phyloP scores from a whole-genome alignment of 2,797 vertebrate species.

The Fratercula arctica region DNA sequence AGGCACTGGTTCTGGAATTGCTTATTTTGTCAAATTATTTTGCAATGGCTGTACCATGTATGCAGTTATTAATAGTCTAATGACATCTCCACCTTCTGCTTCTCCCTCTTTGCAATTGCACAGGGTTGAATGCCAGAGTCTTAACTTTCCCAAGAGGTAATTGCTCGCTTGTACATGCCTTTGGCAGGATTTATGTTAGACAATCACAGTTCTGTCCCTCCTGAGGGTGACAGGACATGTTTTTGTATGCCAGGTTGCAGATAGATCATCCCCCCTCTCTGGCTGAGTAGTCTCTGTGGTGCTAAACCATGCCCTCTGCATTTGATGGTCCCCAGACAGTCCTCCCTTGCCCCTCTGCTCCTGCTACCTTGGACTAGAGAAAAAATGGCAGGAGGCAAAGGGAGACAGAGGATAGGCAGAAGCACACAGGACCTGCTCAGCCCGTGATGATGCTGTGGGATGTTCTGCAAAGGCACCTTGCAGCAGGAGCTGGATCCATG shows the following conservation, averaged over 20 bases:
- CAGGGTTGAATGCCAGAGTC: background rate
- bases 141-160: background rate
- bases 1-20: background rate
- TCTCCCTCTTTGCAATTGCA: background rate
- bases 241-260: background rate
- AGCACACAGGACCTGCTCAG: fast-evolving
- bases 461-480: background rate
- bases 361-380: background rate
- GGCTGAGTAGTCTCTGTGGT: background rate
- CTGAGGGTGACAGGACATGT: background rate
- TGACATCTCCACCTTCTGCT: background rate
- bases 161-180: background rate
- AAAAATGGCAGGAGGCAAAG: background rate
- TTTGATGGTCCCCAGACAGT: background rate
- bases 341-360: background rate
- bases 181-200: background rate
- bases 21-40: background rate
- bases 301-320: background rate
- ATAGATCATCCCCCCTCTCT: background rate
- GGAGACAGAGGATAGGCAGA: background rate
- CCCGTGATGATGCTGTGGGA: too few species aligned
- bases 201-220: background rate
- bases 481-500: background rate
- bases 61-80: background rate
- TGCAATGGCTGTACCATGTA: background rate